Evolutionary conservation across 2,113 vertebrate genomes (phyloP), one percentile per base, ranked within the genome.

Genomic region (Chaetops frenatus): DNA sequence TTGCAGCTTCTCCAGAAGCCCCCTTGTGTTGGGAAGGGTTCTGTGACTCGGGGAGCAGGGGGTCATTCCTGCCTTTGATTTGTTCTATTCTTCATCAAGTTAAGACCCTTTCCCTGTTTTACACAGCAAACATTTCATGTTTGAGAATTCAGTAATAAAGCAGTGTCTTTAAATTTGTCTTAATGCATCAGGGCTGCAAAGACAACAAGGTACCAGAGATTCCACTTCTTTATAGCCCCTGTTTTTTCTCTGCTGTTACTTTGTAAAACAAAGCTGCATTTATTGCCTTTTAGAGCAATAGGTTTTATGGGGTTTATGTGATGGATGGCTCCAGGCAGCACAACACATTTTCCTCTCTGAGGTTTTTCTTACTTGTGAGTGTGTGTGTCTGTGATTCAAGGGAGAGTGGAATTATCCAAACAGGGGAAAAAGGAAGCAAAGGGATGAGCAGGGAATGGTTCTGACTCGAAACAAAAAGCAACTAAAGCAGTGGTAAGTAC

Each of bases 401-500:
- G 12, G 50, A 80, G 60, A 65, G 35, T 28, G 62, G 64, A 72
- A 83, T 90, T 77, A 51, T 56, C 62, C 42, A 36, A 73, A 19
- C 23, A 45, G 61, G 42, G 19, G 45, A 70, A 83, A 82, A 70
- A 28, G 22, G 48, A 36, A 81, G 58, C 22, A 31, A 56, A 66
- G 15, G 31, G 71, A 54, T 40, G 78, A 79, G 42, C 27, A 61
- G 66, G 42, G 84, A 82, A 69, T 3, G 11, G 16, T 11, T 95
- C 78, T 82, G 29, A 15, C 58, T 72, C 20, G 33, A 47, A 94
- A 70, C 33, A 38, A 81, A 38, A n/a, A 78, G 31, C 36, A 53
- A 29, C 12, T 23, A 40, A 86, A 90, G 78, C 73, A 82, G 76
- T 94, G 62, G 81, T 95, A 95, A 95, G 27, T 90, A 95, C 87